Base-by-base conservation (phyloP, 2,797 vertebrate species). In the Ispidina picta region DNA sequence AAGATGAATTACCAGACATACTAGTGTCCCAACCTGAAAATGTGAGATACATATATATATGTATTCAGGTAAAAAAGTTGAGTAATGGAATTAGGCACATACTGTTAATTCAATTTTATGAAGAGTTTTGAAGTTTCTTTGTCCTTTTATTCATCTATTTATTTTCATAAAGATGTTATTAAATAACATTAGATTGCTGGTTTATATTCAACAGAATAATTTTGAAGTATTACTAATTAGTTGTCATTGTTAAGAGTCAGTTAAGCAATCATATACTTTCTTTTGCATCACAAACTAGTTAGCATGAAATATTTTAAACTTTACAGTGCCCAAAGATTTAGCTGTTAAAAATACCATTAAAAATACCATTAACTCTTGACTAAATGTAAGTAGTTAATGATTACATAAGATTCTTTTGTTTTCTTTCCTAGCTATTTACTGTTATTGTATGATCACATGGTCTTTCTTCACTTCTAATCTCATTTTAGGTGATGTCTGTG, bases 401-500 rank as follows among this genome's bases (percentile, higher is more conserved):
- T 72, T 82, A 17, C 4, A 5, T 21, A 56, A 7, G 19, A 41
- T 70, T 84, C 9, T 26, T 1, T 49, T 14, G 41, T 80, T 85
- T 84, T 4, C 7, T 72, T 72, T 63, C n/a, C 26, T 89, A 6
- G 3, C 20, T 69, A 1, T 70, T 66, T 64, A 44, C 33, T 83
- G 11, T 72, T 76, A 1, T 7, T 60, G 3, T 29, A 4, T 74
- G 39, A 14, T 95, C 10, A 31, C 21, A 16, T 5, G 10, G 28
- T 60, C 11, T 2, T 89, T 64, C 14, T 70, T 68, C 33, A 39
- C 15, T 83, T 91, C 18, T 59, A 18, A 48, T 65, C 25, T 46
- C 31, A 29, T 31, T 64, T 44, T 29, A 65, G 25, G 15, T 44
- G 9, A 19, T 1, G 0, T 69, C 26, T 2, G 1, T 73, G 18